phyloP scores from a whole-genome alignment of 2,888 invertebrate genomes.

The Andrena dorsata region DNA sequence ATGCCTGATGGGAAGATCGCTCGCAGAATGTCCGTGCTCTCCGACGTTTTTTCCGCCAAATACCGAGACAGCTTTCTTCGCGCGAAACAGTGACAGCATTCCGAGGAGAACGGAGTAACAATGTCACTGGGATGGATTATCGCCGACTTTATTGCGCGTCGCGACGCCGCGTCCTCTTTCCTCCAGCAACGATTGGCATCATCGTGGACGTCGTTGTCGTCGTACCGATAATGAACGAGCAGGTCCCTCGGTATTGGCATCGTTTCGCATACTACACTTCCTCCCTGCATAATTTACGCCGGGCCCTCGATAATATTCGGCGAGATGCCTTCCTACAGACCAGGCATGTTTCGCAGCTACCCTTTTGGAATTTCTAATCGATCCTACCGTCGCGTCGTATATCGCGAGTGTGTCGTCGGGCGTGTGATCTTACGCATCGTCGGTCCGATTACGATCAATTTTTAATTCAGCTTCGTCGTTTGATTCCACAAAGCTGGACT shows the following conservation, averaged over 20 bases:
- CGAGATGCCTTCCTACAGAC: constrained; percentile 51
- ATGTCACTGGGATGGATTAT: constrained; percentile 60
- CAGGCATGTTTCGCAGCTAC: constrained; percentile 39
- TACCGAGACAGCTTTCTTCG: not conserved
- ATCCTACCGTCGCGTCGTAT: constrained; percentile 16
- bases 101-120: constrained; percentile 31
- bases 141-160: constrained; percentile 52
- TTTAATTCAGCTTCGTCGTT: no score
- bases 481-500: no score
- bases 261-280: constrained; percentile 63
- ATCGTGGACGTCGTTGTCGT: constrained; percentile 55
- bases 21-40: not conserved
- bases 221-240: constrained; percentile 66
- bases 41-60: not conserved
- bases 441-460: no score
- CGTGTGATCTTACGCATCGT: not conserved
- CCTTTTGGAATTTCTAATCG: constrained; percentile 69
- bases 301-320: constrained; percentile 63
- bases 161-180: constrained; percentile 41
- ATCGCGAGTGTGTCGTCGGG: not conserved
- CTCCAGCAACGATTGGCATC: constrained; percentile 42
- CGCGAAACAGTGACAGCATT: constrained; percentile 14
- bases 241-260: constrained; percentile 48
- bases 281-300: constrained; percentile 67
- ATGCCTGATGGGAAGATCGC: not conserved